Base-by-base conservation (phyloP, 2,888 invertebrate genomes). In the Sinohyriopsis cumingii region DNA sequence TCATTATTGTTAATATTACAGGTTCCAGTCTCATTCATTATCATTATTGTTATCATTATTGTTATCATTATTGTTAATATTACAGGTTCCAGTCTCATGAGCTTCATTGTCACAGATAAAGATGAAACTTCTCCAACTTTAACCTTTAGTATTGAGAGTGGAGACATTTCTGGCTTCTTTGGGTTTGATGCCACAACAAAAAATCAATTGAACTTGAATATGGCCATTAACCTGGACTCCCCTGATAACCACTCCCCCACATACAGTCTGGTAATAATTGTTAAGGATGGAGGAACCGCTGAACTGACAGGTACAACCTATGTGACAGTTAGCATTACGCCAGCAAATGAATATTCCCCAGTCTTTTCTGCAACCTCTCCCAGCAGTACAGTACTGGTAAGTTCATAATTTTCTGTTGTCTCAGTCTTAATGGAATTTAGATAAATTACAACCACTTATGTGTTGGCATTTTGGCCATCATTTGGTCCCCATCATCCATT, bases 321-420 rank as follows among this genome's bases (percentile, higher is more conserved):
- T 2, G 72, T 80, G 4, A 60, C 74, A 22, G 70, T 82, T 20
- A 69, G 77, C 1, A 72, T 83, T 6, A 72, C 72, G 9, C 67
- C 77, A 5, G 77, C 72, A 3, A 84, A 84, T 69, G 83, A 83
- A 33, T 65, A 68, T 60, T 67, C 76, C 7, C 84, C 84, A n/a
- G 60, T 66, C 12, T 79, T 83, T 67, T 5, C 66, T 15, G 24
- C 72, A 12, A 65, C 54, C 9, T 20, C 67, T 19, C 59, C 69
- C 55, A 66, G 73, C 12, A 67, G 68, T 12, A 75, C 71, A 6
- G 63, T 76, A 19, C 63, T 68, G 22, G 80, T 78, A 70, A 60
- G 69, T 69, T 18, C 3, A 22, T 24, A 12, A 24, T n/a, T 19
- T 28, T 28, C 45, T 45, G 45, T 45, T 45, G 3, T 45, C 45